phyloP scores from a whole-genome alignment of 2,113 vertebrate genomes.

The Orthonyx spaldingii region DNA sequence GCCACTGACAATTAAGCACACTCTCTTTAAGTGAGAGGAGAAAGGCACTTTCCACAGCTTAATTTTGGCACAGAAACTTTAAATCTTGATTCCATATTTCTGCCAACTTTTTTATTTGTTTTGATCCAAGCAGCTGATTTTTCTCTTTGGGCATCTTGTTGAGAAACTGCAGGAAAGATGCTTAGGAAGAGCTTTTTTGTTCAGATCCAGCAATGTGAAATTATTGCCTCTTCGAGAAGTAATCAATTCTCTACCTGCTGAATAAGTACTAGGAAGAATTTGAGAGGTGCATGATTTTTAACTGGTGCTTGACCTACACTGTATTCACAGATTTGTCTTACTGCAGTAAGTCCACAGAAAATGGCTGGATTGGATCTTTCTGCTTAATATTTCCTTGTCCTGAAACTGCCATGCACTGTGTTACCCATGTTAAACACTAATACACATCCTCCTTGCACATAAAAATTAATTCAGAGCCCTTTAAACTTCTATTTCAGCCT shows the following conservation, averaged over 20 bases:
- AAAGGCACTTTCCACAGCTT: background rate
- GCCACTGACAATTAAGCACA: background rate
- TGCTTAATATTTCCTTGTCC: background rate
- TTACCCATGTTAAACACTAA: background rate
- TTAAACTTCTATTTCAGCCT: background rate
- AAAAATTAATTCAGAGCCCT: background rate
- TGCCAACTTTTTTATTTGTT: background rate
- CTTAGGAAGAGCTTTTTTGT: background rate
- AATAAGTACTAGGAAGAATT: constrained; percentile 20
- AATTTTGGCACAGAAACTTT: background rate
- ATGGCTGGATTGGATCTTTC: background rate
- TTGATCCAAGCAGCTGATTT: background rate
- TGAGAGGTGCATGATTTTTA: background rate
- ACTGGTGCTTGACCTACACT: background rate
- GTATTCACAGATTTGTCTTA: background rate
- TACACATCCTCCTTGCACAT: background rate
- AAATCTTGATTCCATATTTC: background rate
- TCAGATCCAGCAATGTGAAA: background rate
- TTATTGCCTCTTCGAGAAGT: constrained; percentile 12
- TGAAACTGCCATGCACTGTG: background rate
- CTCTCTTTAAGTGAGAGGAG: background rate
- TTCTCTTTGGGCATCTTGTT: background rate
- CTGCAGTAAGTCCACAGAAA: background rate
- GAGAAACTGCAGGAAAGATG: background rate
- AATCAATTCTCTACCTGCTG: constrained; percentile 45